phyloP scores from a whole-genome alignment of 2,888 invertebrate species.

The Meloe dianella region DNA sequence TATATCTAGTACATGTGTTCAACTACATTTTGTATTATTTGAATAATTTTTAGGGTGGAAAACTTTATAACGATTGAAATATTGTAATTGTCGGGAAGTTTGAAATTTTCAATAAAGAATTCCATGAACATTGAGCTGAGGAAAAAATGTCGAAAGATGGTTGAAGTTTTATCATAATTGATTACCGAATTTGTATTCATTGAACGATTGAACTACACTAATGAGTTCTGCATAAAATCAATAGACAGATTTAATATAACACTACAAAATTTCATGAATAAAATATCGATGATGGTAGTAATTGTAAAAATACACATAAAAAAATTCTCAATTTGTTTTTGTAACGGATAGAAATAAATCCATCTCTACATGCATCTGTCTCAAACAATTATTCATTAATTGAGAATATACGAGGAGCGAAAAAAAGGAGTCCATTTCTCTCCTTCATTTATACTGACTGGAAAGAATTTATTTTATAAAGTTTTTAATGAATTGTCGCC shows the following conservation, averaged over 20 bases:
- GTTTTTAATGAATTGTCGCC: slow-evolving; percentile 25
- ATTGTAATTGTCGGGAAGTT: slow-evolving; percentile 15
- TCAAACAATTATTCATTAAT: background rate
- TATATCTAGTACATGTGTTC: too few relatives aligned
- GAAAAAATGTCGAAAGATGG: slow-evolving; percentile 13
- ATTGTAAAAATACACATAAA: background rate
- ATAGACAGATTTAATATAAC: slow-evolving; percentile 34
- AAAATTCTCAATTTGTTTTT: background rate
- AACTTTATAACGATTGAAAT: background rate
- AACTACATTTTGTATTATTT: background rate
- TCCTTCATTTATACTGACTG: background rate
- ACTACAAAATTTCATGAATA: slow-evolving; percentile 31
- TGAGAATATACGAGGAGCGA: background rate
- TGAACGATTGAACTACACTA: slow-evolving; percentile 30
- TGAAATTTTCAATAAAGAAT: background rate
- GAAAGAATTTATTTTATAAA: slow-evolving; percentile 18
- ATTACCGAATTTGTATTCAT: slow-evolving; percentile 37
- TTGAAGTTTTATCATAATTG: slow-evolving; percentile 38
- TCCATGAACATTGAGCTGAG: background rate
- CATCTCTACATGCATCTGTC: background rate
- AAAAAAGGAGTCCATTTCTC: background rate
- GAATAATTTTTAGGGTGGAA: background rate
- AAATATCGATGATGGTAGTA: slow-evolving; percentile 22
- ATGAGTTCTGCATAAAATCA: slow-evolving; percentile 38
- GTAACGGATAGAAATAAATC: background rate